Percentiles rank a stretch among this genome's conserved stretches.
Conservation (phyloP, 2,888 invertebrate genomes). For the Cerceris ruficornis region DNA sequence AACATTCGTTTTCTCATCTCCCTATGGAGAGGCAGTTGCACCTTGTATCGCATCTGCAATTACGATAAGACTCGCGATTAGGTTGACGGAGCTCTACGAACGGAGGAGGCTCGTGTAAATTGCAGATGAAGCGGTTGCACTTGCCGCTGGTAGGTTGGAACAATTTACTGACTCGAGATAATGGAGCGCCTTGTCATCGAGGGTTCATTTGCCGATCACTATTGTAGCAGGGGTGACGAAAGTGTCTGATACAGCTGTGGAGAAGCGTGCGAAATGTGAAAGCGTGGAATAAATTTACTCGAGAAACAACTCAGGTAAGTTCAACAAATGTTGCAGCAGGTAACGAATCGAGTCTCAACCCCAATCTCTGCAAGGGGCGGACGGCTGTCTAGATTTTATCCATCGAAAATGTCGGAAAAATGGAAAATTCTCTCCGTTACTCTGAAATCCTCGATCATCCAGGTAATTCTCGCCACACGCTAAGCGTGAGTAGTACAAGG, state of each 20-base stretch:
- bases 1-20: constrained; percentile 22
- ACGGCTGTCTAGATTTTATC: no score
- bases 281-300: no score
- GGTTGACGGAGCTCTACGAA: constrained; percentile 58
- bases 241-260: no score
- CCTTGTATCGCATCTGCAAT: constrained; percentile 51
- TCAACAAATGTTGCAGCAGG: neutral
- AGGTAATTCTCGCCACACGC: no score
- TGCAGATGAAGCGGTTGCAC: constrained; percentile 54
- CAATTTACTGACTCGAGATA: constrained; percentile 51
- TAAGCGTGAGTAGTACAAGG: neutral
- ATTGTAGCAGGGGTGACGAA: neutral
- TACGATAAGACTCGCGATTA: constrained; percentile 60
- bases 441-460: no score
- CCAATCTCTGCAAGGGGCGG: no score
- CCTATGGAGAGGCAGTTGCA: constrained; percentile 27
- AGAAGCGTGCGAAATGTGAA: no score
- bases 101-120: constrained; percentile 57
- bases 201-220: constrained; percentile 9
- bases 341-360: no score
- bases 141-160: constrained; percentile 28
- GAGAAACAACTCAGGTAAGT: neutral
- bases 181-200: constrained; percentile 54
- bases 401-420: no score
- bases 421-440: no score